A percentile compares a stretch with the other conserved stretches of the same genome.
Evolutionary conservation across 2,797 vertebrate genomes (phyloP).

Genomic region (Xerus rutilus): DNA sequence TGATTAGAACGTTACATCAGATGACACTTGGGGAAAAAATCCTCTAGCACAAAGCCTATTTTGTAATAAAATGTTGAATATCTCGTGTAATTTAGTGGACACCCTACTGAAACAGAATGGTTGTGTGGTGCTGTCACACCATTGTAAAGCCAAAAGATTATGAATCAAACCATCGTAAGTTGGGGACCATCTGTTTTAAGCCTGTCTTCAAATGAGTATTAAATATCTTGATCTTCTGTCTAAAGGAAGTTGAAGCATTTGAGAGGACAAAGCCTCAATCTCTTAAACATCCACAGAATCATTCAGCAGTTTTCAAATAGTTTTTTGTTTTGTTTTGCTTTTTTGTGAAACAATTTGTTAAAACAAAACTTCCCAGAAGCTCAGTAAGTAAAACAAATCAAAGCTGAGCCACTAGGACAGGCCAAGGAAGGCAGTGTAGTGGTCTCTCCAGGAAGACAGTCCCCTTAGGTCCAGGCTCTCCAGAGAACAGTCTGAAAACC

Average conservation of each 20-base stretch:
- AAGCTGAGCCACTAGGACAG: background rate
- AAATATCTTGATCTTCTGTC: background rate
- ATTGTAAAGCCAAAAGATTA: background rate
- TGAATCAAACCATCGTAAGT: background rate
- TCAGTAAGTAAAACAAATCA: background rate
- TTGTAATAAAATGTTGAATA: background rate
- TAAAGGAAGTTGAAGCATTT: conserved; percentile 36
- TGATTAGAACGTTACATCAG: background rate
- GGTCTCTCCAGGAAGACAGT: background rate
- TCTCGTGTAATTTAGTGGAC: background rate
- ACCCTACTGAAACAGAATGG: background rate
- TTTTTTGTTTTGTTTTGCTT: background rate
- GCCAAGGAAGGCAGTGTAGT: background rate
- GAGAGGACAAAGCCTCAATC: background rate
- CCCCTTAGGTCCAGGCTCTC: background rate
- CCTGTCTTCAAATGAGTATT: background rate
- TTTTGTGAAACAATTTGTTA: background rate
- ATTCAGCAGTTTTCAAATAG: background rate
- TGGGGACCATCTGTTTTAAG: background rate
- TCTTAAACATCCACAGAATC: background rate
- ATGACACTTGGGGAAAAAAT: background rate
- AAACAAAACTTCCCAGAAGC: background rate
- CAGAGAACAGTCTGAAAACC: background rate
- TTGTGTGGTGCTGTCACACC: background rate
- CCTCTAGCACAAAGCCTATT: background rate